Conservation (phyloP, 1,140 invertebrate genomes). For the Copidosoma floridanum region DNA sequence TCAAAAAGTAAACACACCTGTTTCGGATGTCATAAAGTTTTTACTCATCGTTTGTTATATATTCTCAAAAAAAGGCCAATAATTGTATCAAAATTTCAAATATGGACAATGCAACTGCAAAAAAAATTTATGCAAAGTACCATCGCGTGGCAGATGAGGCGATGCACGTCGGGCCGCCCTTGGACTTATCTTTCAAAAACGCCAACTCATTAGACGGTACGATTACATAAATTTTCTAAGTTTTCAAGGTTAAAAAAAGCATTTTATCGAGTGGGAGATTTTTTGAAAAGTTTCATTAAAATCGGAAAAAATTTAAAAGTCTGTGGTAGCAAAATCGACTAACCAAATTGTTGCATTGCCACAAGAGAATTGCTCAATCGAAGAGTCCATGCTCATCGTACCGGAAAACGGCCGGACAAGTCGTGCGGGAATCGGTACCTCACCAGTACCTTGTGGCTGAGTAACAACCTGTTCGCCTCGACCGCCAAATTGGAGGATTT, state of each 20-base stretch:
- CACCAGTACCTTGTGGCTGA: slow-evolving; percentile 58
- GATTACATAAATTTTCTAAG: slow-evolving; percentile 20
- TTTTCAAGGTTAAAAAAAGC: too few species aligned
- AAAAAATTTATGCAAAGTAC: too few species aligned
- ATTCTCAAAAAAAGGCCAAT: background rate
- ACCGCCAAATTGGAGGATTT: slow-evolving; percentile 47
- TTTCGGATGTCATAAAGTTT: too few species aligned
- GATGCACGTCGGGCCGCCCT: slow-evolving; percentile 38
- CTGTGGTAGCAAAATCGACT: too few species aligned
- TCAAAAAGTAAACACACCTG: too few species aligned
- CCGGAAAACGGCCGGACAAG: slow-evolving; percentile 46
- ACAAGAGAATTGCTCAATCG: slow-evolving; percentile 41
- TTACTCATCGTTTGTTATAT: too few species aligned
- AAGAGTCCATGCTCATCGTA: slow-evolving; percentile 37
- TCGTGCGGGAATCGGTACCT: slow-evolving; percentile 48
- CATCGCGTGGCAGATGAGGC: slow-evolving; percentile 31
- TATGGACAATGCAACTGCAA: too few species aligned
- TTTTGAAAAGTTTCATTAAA: too few species aligned
- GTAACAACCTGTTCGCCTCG: slow-evolving; percentile 56
- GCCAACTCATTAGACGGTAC: slow-evolving; percentile 40
- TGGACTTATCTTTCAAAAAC: slow-evolving; percentile 47
- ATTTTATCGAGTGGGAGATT: too few species aligned
- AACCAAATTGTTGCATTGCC: slow-evolving; percentile 13
- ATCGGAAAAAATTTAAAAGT: too few species aligned
- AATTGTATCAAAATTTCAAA: background rate